Base-by-base conservation (phyloP, 2,888 invertebrate genomes). In the Oxystoma pomonae region DNA sequence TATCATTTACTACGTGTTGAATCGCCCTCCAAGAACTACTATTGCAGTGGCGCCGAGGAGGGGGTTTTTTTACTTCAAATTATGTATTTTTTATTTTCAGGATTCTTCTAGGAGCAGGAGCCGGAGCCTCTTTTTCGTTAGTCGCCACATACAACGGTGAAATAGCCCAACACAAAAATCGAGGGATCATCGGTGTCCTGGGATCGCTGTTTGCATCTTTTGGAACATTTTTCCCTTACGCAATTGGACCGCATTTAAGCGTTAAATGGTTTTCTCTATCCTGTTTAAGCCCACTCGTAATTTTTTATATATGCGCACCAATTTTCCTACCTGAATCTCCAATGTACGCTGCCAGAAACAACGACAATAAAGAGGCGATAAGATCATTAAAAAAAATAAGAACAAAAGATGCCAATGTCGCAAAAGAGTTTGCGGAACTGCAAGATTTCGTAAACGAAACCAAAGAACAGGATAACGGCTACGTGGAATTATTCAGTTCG, bases 121-220 rank as follows among this genome's bases (percentile, higher is more conserved):
- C 87, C 0, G 89, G 90, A 0, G 85, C 88, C 74, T 81, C 87
- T 16, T 90, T 88, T 79, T 87, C 89, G 0, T 85, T 88, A 1
- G 86, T 87, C 0, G 92, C 94, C 0, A 90, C 93, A 85, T 95
- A 94, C 79, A 86, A 92, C 65, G 90, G 91, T 55, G 94, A 95
- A 80, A 90, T 92, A 35, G 35, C 35, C 12, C 35, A 35, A 35
- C 35, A 35, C 12, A 35, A 35, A 35, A 35, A 35, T 12, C 3
- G 35, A 35, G 35, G 35, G 5, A 35, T 35, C 3, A 35, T 35
- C 12, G 35, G 35, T 3, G 35, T 12, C 12, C 12, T 35, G 35
- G 86, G 92, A 7, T 89, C 91, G 82, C 86, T 88, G 60, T 88
- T 89, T 35, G 61, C 66, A 7, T 61, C 65, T 0, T n/a, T 68